Evolutionary conservation across 2,888 invertebrate genomes (phyloP).

Genomic region (Leistus spinibarbis): DNA sequence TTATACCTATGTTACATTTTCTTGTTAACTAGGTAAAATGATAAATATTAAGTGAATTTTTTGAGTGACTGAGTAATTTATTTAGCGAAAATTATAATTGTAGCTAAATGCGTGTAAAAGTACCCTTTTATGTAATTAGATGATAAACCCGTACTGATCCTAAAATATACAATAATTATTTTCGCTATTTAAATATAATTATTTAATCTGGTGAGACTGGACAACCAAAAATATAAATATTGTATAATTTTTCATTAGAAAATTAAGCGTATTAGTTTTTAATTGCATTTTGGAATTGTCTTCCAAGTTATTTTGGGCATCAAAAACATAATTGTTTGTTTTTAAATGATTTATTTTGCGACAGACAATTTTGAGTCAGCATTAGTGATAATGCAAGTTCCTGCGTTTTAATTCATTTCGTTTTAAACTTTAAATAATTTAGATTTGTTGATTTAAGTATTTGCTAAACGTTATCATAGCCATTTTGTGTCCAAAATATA

Average conservation of each 20-base stretch:
- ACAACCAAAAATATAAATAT: constrained; percentile 50
- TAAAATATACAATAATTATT: constrained; percentile 29
- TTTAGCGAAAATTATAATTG: constrained; percentile 67
- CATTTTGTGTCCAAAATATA: background rate
- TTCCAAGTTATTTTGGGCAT: constrained; percentile 36
- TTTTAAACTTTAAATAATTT: background rate
- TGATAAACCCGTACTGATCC: background rate
- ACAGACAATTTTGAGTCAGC: no score
- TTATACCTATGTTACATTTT: constrained; percentile 33
- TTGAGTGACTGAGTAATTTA: constrained; percentile 49
- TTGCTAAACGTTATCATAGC: background rate
- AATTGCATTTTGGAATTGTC: constrained; percentile 32
- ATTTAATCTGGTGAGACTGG: constrained; percentile 47
- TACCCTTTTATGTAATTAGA: background rate
- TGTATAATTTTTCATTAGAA: constrained; percentile 34
- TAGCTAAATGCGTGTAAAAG: constrained; percentile 58
- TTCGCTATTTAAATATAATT: constrained; percentile 29
- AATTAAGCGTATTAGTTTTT: constrained; percentile 20
- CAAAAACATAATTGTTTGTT: constrained; percentile 6
- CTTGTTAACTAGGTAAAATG: constrained; percentile 31
- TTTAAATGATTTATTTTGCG: background rate
- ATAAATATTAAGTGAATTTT: constrained; percentile 1
- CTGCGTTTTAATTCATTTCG: no score
- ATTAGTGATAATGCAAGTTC: no score
- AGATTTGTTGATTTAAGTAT: background rate